Evolutionary conservation across 37 sponge, comb jelly and placozoan genomes (phyloP).

Genomic region (Lycopodina hypogea): DNA sequence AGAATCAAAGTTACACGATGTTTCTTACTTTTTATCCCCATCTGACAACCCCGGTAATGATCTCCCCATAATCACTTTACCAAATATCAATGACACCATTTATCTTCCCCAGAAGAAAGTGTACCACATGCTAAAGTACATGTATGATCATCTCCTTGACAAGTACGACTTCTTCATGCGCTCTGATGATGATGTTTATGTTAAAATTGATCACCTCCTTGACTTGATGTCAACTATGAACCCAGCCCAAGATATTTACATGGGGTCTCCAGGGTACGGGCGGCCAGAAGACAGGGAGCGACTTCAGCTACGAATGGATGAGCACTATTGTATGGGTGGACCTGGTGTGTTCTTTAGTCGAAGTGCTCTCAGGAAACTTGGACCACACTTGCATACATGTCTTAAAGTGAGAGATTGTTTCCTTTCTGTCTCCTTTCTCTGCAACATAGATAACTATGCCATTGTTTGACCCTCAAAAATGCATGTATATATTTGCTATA

Average conservation of each 20-base stretch:
- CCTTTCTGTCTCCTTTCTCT: not conserved
- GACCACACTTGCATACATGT: conserved; percentile 53
- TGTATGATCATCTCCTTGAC: conserved; percentile 72
- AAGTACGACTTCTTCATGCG: conserved; percentile 81
- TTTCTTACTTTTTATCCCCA: conserved; percentile 36
- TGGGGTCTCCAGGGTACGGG: conserved; percentile 77
- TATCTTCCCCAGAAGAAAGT: conserved; percentile 73
- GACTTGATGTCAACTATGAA: conserved; percentile 42
- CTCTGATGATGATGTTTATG: conserved; percentile 75
- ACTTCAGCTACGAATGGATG: conserved; percentile 41
- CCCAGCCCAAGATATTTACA: conserved; percentile 68
- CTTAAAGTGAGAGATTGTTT: conserved; percentile 26
- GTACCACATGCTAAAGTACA: conserved; percentile 74
- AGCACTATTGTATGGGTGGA: conserved; percentile 87
- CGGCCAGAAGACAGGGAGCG: conserved; percentile 34
- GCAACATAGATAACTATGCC: too few relatives aligned
- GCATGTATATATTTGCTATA: too few relatives aligned
- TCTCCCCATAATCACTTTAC: conserved; percentile 56
- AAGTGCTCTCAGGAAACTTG: conserved; percentile 48
- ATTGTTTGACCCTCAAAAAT: too few relatives aligned
- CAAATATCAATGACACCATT: conserved; percentile 58
- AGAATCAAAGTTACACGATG: conserved; percentile 4
- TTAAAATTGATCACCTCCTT: conserved; percentile 26
- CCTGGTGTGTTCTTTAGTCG: conserved; percentile 73
- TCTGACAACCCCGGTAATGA: conserved; percentile 14